Conservation (phyloP, 1,140 invertebrate genomes). For the Portunus trituberculatus region DNA sequence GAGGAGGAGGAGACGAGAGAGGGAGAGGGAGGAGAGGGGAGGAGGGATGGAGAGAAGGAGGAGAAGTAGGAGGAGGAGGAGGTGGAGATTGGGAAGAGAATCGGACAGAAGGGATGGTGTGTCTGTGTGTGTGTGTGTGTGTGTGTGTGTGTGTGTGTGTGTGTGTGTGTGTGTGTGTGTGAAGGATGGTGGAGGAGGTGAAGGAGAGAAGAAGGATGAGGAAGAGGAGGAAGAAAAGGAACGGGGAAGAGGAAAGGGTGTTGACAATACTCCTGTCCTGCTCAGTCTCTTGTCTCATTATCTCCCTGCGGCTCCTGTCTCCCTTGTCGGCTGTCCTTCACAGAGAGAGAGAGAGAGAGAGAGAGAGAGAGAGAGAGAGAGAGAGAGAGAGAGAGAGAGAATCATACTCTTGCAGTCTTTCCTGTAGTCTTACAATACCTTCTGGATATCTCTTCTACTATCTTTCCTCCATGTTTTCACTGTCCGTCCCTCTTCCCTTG, state of each 20-base stretch:
- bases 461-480: too few relatives aligned
- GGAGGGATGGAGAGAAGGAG: neutral
- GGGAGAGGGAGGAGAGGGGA: neutral
- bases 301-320: conserved; percentile 8
- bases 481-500: too few relatives aligned
- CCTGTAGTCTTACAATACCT: neutral
- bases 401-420: neutral
- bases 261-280: conserved; percentile 2
- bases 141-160: neutral
- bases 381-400: conserved; percentile 49
- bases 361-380: conserved; percentile 45
- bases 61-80: neutral
- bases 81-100: neutral
- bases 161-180: too few relatives aligned
- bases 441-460: too few relatives aligned
- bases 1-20: neutral
- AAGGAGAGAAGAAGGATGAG: neutral
- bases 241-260: conserved; percentile 16
- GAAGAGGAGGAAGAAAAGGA: conserved; percentile 3
- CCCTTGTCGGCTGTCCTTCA: conserved; percentile 29
- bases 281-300: conserved; percentile 8
- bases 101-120: neutral
- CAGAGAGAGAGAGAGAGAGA: conserved; percentile 6
- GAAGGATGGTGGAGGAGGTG: neutral
- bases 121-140: neutral